phyloP scores from a whole-genome alignment of 2,888 invertebrate species.

The Andrena bucephala region DNA sequence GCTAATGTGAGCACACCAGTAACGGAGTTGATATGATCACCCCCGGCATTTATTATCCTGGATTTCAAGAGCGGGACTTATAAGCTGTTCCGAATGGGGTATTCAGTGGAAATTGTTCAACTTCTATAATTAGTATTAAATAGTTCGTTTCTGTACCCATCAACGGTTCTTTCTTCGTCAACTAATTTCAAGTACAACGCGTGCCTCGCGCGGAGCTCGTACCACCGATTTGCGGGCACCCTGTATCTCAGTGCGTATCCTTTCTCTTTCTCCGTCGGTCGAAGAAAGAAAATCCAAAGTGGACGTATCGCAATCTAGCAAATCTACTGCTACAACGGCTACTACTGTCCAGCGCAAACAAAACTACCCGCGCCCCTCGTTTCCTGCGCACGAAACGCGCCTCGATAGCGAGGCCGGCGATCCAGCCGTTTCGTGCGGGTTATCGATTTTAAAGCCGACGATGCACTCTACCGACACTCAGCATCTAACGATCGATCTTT shows the following conservation, averaged over 20 bases:
- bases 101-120: no score
- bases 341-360: background rate
- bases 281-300: background rate
- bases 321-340: constrained; percentile 7
- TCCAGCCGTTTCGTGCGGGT: constrained; percentile 7
- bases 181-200: no score
- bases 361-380: background rate
- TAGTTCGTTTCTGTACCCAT: no score
- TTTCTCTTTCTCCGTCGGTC: background rate
- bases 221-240: background rate
- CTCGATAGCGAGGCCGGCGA: background rate
- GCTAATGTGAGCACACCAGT: no score
- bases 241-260: background rate
- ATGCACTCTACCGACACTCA: constrained; percentile 28
- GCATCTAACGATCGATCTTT: constrained; percentile 18
- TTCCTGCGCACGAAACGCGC: background rate
- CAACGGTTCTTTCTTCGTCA: no score
- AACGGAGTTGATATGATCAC: no score
- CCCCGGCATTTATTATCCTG: no score
- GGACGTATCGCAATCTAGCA: background rate
- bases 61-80: no score
- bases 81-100: no score
- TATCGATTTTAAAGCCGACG: constrained; percentile 43
- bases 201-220: background rate
- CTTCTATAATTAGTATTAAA: no score